Evolutionary conservation across 2,888 invertebrate species (phyloP).

Genomic region (Netelia virgata): DNA sequence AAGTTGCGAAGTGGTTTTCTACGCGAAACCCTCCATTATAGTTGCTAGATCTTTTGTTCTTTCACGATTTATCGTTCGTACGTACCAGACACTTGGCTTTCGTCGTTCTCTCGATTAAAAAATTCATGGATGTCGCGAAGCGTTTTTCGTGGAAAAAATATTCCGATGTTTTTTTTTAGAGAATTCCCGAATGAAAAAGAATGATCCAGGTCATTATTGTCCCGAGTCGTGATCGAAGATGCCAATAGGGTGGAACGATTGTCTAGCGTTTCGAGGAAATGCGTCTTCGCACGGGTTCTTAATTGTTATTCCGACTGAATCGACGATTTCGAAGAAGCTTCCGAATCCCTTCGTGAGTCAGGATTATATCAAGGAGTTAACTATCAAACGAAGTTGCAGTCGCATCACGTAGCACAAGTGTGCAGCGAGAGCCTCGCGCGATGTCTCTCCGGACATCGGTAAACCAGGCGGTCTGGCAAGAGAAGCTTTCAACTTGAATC

Average conservation of each 20-base stretch:
- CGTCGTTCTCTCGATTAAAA: not conserved
- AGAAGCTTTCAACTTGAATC: conserved; percentile 58
- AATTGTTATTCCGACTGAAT: not conserved
- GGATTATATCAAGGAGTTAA: conserved; percentile 57
- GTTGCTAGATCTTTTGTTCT: conserved; percentile 27
- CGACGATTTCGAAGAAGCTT: conserved; percentile 15
- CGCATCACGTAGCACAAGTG: conserved; percentile 58
- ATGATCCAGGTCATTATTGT: too few species aligned
- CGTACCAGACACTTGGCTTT: conserved; percentile 12
- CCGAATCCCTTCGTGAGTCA: conserved; percentile 36
- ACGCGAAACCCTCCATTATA: conserved; percentile 38
- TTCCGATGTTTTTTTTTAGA: too few species aligned
- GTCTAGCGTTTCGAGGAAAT: too few species aligned
- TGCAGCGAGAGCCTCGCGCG: conserved; percentile 30
- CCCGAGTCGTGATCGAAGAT: too few species aligned
- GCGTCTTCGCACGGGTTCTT: conserved; percentile 19
- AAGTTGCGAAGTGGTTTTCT: conserved; percentile 62
- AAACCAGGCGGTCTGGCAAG: conserved; percentile 42
- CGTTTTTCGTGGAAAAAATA: too few species aligned
- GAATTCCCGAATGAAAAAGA: too few species aligned
- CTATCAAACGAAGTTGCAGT: conserved; percentile 48
- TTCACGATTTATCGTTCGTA: conserved; percentile 29
- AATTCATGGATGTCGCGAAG: too few species aligned
- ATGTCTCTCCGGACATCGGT: conserved; percentile 53
- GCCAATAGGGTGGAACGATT: too few species aligned